phyloP scores from a whole-genome alignment of 2,888 invertebrate genomes.

The Theodoxus fluviatilis region DNA sequence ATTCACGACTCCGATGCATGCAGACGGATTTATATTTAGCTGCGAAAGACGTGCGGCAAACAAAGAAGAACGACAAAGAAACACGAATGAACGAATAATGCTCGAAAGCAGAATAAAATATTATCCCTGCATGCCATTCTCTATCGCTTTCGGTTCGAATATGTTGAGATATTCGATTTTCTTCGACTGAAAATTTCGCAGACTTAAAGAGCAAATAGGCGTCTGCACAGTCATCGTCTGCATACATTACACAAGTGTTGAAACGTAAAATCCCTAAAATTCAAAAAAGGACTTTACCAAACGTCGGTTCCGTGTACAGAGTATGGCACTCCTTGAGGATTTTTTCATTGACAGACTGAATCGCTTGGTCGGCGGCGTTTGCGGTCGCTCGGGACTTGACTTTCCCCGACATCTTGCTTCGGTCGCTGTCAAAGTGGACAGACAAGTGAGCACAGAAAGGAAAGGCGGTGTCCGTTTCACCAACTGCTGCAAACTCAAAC shows the following conservation, averaged over 20 bases:
- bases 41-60: constrained; percentile 13
- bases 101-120: no score
- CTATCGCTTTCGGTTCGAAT: no score
- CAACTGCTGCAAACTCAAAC: no score
- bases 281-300: constrained; percentile 60
- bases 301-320: constrained; percentile 68
- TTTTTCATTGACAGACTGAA: constrained; percentile 67
- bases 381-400: constrained; percentile 61
- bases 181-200: no score
- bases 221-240: constrained; percentile 32
- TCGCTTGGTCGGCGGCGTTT: constrained; percentile 64
- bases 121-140: no score
- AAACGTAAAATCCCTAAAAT: constrained; percentile 6
- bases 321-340: constrained; percentile 69
- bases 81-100: no score
- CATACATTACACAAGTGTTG: constrained; percentile 25
- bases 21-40: constrained; percentile 37
- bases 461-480: no score
- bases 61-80: no score
- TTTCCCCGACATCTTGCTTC: constrained; percentile 62
- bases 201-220: no score
- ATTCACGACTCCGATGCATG: no score
- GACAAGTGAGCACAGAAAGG: no score
- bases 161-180: no score
- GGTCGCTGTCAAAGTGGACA: constrained; percentile 45